A percentile compares a stretch with the other conserved stretches of the same genome.
phyloP scores from a whole-genome alignment of 2,113 vertebrate species.

The Physeter macrocephalus region DNA sequence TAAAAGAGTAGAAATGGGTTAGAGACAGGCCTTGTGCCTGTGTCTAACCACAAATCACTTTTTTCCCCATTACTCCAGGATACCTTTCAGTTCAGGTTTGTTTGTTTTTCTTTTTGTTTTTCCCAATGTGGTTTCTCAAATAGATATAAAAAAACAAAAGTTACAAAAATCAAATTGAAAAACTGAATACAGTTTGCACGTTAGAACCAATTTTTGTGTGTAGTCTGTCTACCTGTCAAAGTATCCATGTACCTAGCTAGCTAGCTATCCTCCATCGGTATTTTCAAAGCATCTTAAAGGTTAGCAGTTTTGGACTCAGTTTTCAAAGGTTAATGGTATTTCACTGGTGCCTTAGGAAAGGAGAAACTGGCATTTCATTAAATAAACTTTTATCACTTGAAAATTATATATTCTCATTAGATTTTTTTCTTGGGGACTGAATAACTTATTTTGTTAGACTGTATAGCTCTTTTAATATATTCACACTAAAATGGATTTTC shows the following conservation, averaged over 20 bases:
- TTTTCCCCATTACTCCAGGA: neutral
- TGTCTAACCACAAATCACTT: neutral
- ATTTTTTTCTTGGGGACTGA: neutral
- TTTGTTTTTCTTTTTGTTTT: neutral
- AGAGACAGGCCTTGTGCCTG: neutral
- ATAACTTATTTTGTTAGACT: neutral
- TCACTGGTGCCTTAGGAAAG: neutral
- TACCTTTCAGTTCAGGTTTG: neutral
- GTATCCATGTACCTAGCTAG: neutral
- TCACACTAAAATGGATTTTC: slow-evolving; percentile 30
- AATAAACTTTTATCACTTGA: neutral
- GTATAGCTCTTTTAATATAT: neutral
- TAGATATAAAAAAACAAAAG: neutral
- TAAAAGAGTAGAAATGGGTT: neutral
- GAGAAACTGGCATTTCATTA: neutral
- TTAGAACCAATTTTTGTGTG: neutral
- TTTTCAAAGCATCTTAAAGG: neutral
- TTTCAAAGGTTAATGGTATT: neutral
- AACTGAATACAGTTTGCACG: neutral
- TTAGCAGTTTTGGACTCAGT: neutral
- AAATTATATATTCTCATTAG: slow-evolving; percentile 6
- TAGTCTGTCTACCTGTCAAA: neutral
- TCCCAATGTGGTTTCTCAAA: neutral
- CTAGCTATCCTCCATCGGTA: neutral
- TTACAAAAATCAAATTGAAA: neutral